Evolutionary conservation across 2,113 vertebrate species (phyloP).

Genomic region (Colinus virginianus): DNA sequence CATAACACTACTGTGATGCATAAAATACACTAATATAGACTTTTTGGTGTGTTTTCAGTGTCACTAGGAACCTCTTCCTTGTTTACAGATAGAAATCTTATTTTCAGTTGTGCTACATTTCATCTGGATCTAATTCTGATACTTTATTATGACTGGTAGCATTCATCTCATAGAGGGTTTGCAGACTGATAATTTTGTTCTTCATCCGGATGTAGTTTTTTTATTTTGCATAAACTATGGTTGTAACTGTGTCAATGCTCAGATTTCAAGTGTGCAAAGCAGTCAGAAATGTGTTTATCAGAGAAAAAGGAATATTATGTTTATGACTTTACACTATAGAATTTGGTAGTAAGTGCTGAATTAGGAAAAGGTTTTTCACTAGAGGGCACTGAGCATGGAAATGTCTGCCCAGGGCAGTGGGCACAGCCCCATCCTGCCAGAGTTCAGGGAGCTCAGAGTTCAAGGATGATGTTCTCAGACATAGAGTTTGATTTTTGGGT

Average conservation of each 20-base stretch:
- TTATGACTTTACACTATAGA: not conserved
- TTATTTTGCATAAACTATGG: not conserved
- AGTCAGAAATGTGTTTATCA: not conserved
- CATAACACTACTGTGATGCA: not conserved
- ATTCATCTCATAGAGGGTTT: not conserved
- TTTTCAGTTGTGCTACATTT: not conserved
- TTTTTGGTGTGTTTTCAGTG: not conserved
- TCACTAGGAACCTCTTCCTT: not conserved
- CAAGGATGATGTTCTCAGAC: not conserved
- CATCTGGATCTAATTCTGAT: not conserved
- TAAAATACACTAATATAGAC: not conserved
- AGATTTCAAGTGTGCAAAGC: not conserved
- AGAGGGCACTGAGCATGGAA: not conserved
- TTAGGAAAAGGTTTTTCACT: not conserved
- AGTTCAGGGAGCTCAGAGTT: not conserved
- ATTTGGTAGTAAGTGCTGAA: too few species aligned
- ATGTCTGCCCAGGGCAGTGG: not conserved
- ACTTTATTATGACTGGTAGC: not conserved
- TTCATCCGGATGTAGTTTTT: not conserved
- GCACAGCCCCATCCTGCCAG: not conserved
- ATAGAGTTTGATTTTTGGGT: not conserved
- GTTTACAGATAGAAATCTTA: not conserved
- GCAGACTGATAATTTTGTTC: not conserved
- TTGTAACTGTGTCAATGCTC: not conserved
- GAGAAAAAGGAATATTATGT: not conserved